Base-by-base conservation (phyloP, 2,888 invertebrate species). In the Aphidoletes aphidimyza region DNA sequence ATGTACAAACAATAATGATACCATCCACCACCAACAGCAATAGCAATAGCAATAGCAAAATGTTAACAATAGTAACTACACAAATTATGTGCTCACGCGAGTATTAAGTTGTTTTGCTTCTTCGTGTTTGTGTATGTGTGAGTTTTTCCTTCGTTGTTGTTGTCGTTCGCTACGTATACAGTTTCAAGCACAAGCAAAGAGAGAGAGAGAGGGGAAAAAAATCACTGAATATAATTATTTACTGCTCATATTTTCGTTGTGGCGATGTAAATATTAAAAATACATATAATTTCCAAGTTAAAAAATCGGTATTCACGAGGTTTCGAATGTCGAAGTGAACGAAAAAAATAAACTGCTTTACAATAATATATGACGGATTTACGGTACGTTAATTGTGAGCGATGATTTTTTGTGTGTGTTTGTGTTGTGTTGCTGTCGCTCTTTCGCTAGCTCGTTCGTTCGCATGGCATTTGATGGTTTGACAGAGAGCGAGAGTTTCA, bases 321-420 rank as follows among this genome's bases (percentile, higher is more conserved):
- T 30, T 26, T 36, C 36, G 36, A 78, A 78, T 36, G 26, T n/a
- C 36, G 36, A 78, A 36, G 37, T 14, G 37, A 81, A 54, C 6
- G 5, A 81, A 19, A 81, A 81, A 81, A 45, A 26, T 26, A 83
- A n/a, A 45, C 14, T 45, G 83, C 37, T 83, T 83, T 45, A 83
- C 42, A 83, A 83, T 42, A 83, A 83, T 83, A 83, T 47, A 84
- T 84, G 84, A 78, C 84, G 84, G 84, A 84, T 84, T 81, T 84
- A 59, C 84, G 84, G 81, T 81, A 59, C 81, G 84, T 84, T 84
- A 81, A 84, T 45, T 84, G 34, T 81, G 54, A 84, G 45, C 49
- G 81, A 37, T 81, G 83, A 34, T 69, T 81, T 84, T 84, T 84
- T 39, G n/a, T 84, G 22, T 42, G n/a, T 9, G 17, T 39, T 1